These are phyloP conservation scores for Lordiphosa andalusiaca DNA, from an alignment of 2,888 invertebrate genomes.

Conservation along the genomic window DNA sequence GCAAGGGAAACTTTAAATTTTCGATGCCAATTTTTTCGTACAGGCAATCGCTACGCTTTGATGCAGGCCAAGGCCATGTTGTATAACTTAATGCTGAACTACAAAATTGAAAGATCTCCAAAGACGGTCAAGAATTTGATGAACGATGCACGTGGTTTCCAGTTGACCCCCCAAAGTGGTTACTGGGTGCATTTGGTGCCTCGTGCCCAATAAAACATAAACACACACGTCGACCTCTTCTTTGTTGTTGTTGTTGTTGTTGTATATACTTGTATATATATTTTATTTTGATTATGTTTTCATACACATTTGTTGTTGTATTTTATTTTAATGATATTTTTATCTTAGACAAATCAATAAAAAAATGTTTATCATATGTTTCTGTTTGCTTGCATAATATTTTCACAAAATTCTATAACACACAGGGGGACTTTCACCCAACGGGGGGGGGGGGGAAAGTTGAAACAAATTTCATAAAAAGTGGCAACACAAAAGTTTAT, in stretches of 20 bases:
- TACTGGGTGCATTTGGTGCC: slow-evolving; percentile 70
- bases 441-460: slow-evolving; percentile 54
- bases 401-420: slow-evolving; percentile 53
- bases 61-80: slow-evolving; percentile 70
- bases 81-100: slow-evolving; percentile 61
- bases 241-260: slow-evolving; percentile 21
- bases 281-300: slow-evolving; percentile 69
- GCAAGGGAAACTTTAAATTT: not conserved
- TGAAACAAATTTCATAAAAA: slow-evolving; percentile 53
- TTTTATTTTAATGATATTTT: slow-evolving; percentile 43
- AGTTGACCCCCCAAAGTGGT: slow-evolving; percentile 51
- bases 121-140: slow-evolving; percentile 59
- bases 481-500: slow-evolving; percentile 12
- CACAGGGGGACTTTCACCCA: slow-evolving; percentile 56
- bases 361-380: slow-evolving; percentile 44
- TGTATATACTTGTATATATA: slow-evolving; percentile 37
- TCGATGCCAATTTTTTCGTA: not conserved
- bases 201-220: slow-evolving; percentile 62
- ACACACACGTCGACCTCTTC: slow-evolving; percentile 15
- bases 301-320: slow-evolving; percentile 51
- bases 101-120: slow-evolving; percentile 55
- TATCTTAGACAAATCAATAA: slow-evolving; percentile 36
- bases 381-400: slow-evolving; percentile 29
- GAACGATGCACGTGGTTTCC: slow-evolving; percentile 52
- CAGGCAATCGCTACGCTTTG: slow-evolving; percentile 70